Evolutionary conservation across 2,797 vertebrate species (phyloP), one percentile per base, ranked within the genome.

Genomic region (Paramormyrops hopkinsi): DNA sequence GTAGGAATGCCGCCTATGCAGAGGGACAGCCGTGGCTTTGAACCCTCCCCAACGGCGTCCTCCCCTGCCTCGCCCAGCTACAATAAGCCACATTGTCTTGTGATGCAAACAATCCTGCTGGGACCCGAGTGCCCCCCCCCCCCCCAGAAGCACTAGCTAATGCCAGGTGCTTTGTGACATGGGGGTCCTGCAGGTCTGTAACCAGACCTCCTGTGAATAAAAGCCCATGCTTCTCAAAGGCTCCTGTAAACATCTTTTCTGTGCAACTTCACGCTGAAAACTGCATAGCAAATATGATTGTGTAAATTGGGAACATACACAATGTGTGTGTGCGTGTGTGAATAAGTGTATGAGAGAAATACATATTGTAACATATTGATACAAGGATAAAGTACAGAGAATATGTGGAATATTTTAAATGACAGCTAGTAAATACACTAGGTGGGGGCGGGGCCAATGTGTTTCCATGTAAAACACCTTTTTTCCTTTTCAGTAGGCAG

Each of bases 51-150:
- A 6, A 73, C 19, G 91, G 89, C 88, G 11, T 90, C 44, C 87
- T 89, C 91, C 91, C 88, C 86, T 86, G 91, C 89, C 91, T 91
- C 88, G 91, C 91, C 92, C 89, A 91, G 83, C 91, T 92, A 95
- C 94, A 96, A 96, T 94, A 92, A 90, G 92, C 84, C 92, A 92
- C 94, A 95, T 95, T 95, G 93, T 95, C 91, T 84, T 94, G 90
- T 46, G 90, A 92, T 89, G 90, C 88, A 93, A 93, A 88, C 92
- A 91, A 94, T 94, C 92, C 90, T 91, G 88, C 84, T 94, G 93
- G 92, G 94, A 94, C 92, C 91, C 91, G 89, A 88, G 83, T 69
- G 92, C 89, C 92, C 90, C 92, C 90, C 56, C 92, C 90, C 56
- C 56, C 91, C 90, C 88, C 89, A 90, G 85, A 91, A 89, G 90